These are phyloP conservation scores for Archips xylosteana DNA, from an alignment of 2,888 invertebrate genomes.

Conservation along the genomic window DNA sequence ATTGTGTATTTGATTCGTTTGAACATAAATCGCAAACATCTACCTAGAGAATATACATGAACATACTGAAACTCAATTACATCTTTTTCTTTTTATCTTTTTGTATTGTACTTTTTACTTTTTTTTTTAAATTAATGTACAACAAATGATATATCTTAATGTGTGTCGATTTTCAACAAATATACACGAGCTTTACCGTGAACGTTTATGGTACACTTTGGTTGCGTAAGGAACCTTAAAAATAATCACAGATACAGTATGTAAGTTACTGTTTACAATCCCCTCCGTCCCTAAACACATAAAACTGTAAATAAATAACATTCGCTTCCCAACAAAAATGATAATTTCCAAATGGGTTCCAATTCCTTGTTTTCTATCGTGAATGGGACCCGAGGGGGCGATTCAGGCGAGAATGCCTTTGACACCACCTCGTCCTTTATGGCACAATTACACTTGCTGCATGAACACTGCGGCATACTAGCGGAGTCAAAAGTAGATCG, in stretches of 20 bases:
- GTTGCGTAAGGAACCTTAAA: not conserved
- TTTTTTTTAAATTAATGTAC: no score
- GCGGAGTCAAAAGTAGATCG: no score
- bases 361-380: conserved; percentile 36
- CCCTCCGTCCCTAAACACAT: conserved; percentile 3
- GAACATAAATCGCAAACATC: no score
- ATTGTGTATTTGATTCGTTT: no score
- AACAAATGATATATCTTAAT: no score
- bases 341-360: conserved; percentile 39
- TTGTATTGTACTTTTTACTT: no score
- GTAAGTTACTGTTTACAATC: not conserved
- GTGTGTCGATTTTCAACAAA: no score
- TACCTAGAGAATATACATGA: no score
- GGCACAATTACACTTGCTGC: conserved; percentile 15
- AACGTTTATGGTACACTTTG: no score
- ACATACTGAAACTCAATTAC: no score
- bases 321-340: conserved; percentile 26
- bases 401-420: conserved; percentile 35
- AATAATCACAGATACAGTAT: not conserved
- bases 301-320: conserved; percentile 14
- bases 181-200: no score
- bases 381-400: conserved; percentile 28
- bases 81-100: no score
- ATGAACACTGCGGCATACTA: not conserved
- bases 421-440: conserved; percentile 26